Percentiles rank a stretch among this genome's conserved stretches.
These are phyloP conservation scores for Oxycera nigricornis DNA, from an alignment of 2,888 invertebrate species.

Conservation along the genomic window DNA sequence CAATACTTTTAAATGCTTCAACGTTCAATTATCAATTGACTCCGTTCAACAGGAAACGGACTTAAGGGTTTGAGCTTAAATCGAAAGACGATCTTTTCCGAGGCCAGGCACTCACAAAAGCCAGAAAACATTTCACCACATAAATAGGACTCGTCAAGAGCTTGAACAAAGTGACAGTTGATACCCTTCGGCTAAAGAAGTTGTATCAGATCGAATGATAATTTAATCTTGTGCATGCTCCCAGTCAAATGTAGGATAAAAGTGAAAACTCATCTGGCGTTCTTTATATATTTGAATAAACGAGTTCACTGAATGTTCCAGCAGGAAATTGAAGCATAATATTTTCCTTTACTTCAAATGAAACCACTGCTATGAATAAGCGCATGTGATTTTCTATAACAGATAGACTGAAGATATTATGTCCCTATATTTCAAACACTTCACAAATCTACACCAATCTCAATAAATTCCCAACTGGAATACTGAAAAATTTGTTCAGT, in stretches of 20 bases:
- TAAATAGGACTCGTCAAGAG: conserved; percentile 12
- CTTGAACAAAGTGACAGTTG: conserved; percentile 9
- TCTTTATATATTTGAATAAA: too few relatives aligned
- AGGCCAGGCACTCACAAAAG: neutral
- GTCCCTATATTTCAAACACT: too few relatives aligned
- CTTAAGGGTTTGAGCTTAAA: conserved; percentile 1
- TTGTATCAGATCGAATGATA: conserved; percentile 35
- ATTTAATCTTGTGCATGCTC: conserved; percentile 20
- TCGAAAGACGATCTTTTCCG: conserved; percentile 9
- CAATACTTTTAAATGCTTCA: too few relatives aligned
- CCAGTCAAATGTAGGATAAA: neutral
- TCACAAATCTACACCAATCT: too few relatives aligned
- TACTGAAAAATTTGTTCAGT: neutral
- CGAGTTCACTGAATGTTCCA: too few relatives aligned
- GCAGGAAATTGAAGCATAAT: too few relatives aligned
- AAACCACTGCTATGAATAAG: too few relatives aligned
- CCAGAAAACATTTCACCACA: conserved; percentile 30
- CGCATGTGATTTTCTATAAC: too few relatives aligned
- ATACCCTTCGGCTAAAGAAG: conserved; percentile 36
- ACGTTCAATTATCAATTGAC: neutral
- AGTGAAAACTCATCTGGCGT: too few relatives aligned
- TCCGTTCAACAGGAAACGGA: neutral
- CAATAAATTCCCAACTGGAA: neutral
- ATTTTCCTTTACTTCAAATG: too few relatives aligned
- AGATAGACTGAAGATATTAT: too few relatives aligned